A percentile compares a stretch with the other conserved stretches of the same genome.
Evolutionary conservation across 2,888 invertebrate species (phyloP).

Genomic region (Eupithecia subumbrata): DNA sequence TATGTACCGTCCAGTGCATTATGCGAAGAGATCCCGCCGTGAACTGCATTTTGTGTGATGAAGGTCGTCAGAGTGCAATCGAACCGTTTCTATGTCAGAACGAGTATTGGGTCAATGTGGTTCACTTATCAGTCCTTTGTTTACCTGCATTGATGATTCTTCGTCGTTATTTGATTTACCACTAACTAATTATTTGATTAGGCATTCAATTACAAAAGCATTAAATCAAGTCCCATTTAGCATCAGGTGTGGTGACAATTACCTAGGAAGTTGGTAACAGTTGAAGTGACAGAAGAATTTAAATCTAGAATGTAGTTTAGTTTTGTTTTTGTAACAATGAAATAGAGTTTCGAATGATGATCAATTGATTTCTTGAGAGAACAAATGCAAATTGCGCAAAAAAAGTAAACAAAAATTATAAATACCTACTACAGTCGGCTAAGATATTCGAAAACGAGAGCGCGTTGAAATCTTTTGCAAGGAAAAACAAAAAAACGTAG

Average conservation of each 20-base stretch:
- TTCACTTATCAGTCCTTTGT: conserved; percentile 50
- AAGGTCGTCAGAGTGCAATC: conserved; percentile 69
- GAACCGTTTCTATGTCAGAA: conserved; percentile 65
- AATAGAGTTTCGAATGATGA: not conserved
- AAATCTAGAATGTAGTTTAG: not conserved
- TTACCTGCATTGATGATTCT: conserved; percentile 47
- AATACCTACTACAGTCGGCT: not conserved
- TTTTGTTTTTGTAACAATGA: not conserved
- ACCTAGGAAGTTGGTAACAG: not conserved
- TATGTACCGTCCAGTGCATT: conserved; percentile 71
- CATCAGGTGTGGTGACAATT: not conserved
- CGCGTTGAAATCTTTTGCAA: conserved; percentile 79
- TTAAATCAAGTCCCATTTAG: conserved; percentile 1
- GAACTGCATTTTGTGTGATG: conserved; percentile 70
- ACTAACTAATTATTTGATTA: conserved; percentile 28
- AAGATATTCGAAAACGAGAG: conserved; percentile 37
- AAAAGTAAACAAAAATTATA: not conserved
- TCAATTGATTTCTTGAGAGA: not conserved
- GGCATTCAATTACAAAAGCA: conserved; percentile 25
- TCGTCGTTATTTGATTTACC: conserved; percentile 43
- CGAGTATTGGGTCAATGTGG: conserved; percentile 52
- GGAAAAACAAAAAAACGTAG: conserved; percentile 36
- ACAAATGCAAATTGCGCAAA: not conserved
- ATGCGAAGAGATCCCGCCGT: conserved; percentile 67
- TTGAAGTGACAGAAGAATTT: not conserved